phyloP scores from a whole-genome alignment of 1,140 invertebrate genomes.

The Pararge aegeria region DNA sequence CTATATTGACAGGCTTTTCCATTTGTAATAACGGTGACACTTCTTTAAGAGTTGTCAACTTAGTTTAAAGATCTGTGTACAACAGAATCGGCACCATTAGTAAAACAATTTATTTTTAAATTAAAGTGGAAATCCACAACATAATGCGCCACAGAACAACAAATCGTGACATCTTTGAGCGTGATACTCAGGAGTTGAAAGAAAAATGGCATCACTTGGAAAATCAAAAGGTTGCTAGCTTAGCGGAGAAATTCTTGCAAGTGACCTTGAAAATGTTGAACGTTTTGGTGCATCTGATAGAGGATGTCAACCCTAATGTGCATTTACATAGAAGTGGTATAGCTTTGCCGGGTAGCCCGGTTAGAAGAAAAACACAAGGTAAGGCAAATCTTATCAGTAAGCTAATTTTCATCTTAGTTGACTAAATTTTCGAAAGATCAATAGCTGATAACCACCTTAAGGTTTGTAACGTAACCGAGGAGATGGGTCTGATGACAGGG shows the following conservation, averaged over 20 bases:
- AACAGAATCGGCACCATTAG: no score
- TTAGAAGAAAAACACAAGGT: constrained; percentile 69
- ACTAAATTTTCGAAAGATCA: no score
- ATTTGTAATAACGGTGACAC: no score
- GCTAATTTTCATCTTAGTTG: no score
- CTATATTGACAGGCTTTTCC: no score
- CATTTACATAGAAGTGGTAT: constrained; percentile 79
- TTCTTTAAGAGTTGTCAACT: no score
- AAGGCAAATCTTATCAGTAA: background rate
- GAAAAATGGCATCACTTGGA: constrained; percentile 81
- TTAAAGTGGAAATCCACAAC: constrained; percentile 71
- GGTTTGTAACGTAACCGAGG: no score
- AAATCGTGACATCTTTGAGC: constrained; percentile 62
- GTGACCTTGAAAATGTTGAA: constrained; percentile 87
- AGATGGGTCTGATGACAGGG: no score
- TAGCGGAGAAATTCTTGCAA: constrained; percentile 83
- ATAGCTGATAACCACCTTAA: no score
- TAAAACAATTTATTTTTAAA: constrained; percentile 2
- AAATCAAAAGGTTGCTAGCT: constrained; percentile 63
- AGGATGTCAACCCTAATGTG: constrained; percentile 84
- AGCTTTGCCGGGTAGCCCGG: constrained; percentile 79
- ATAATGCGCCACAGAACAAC: constrained; percentile 58
- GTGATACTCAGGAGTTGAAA: constrained; percentile 44
- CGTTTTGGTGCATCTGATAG: constrained; percentile 88
- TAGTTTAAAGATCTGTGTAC: no score